Percentiles rank a stretch among this genome's conserved stretches.
Conservation (phyloP, 2,797 vertebrate species). For the Adelosebastes latens region DNA sequence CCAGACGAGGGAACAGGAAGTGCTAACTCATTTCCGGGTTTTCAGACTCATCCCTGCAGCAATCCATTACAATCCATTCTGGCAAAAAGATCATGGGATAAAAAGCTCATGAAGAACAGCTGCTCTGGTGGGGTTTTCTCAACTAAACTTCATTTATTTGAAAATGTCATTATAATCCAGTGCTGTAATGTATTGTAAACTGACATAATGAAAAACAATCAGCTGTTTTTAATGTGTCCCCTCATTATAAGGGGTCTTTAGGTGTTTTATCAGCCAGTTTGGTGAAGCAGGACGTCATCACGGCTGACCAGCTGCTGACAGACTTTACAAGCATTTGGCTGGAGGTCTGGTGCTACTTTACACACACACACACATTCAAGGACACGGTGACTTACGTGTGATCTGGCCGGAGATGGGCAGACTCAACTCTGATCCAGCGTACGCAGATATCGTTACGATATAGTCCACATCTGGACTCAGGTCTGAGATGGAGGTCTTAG, state of each 20-base stretch:
- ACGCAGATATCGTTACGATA: conserved; percentile 88
- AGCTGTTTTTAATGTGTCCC: conserved; percentile 6
- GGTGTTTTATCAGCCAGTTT: not conserved
- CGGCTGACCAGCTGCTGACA: conserved; percentile 14
- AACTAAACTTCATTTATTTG: not conserved
- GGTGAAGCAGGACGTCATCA: not conserved
- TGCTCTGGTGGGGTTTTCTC: not conserved
- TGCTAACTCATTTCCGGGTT: too few species aligned
- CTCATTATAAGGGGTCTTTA: not conserved
- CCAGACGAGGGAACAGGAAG: too few species aligned
- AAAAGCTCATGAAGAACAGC: not conserved
- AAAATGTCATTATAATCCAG: not conserved
- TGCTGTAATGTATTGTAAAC: not conserved
- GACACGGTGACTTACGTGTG: conserved; percentile 87
- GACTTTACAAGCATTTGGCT: not conserved
- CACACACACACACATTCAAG: conserved; percentile 1
- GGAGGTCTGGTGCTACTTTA: conserved; percentile 17
- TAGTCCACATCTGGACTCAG: conserved; percentile 90
- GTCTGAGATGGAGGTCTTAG: conserved; percentile 88
- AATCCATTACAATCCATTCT: not conserved
- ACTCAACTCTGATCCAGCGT: conserved; percentile 87
- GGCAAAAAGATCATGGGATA: not conserved
- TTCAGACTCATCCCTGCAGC: too few species aligned
- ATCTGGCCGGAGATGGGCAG: conserved; percentile 91
- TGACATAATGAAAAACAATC: not conserved